Evolutionary conservation across 2,113 vertebrate genomes (phyloP), one percentile per base, ranked within the genome.

Genomic region (Hypomesus transpacificus): DNA sequence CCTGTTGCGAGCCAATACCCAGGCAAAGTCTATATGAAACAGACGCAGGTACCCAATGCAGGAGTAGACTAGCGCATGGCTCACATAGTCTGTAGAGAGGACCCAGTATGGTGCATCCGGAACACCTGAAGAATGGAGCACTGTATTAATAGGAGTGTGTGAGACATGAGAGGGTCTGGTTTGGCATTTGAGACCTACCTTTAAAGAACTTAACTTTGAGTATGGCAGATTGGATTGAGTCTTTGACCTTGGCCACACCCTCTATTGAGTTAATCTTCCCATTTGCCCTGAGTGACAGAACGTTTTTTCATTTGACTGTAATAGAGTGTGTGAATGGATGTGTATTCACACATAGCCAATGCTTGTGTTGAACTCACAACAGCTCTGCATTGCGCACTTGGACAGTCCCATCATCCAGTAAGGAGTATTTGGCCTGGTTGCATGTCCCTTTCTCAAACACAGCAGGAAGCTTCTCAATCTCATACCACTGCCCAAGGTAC

Each of bases 401-500:
- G 72, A 86, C 83, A 0, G 79, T 81, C 60, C 82, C 85, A 3
- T 88, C 75, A 1, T n/a, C 0, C 1, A 76, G 81, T 2, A 69
- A 68, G 13, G 63, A 76, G 68, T 87, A 87, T 0, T 70, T 79
- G 1, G 84, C 84, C n/a, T 86, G 84, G 71, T 57, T 65, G 22
- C 87, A 88, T 60, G 14, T 81, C 14, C 85, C 85, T 39, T 4
- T 70, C 51, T 87, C 82, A 70, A 86, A 85, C 4, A 46, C 1
- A 18, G 84, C 81, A 14, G 87, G 83, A 2, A 88, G 83, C 69
- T 72, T 86, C 75, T 86, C 73, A 0, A 87, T 79, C 64, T 88
- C 85, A 56, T 86, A 87, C 85, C 87, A 88, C 46, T 73, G 82
- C 0, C 87, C 87, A 81, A 86, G 74, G 39, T 88, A 88, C 87